phyloP scores from a whole-genome alignment of 2,797 vertebrate genomes.

The Sebastes goodei region DNA sequence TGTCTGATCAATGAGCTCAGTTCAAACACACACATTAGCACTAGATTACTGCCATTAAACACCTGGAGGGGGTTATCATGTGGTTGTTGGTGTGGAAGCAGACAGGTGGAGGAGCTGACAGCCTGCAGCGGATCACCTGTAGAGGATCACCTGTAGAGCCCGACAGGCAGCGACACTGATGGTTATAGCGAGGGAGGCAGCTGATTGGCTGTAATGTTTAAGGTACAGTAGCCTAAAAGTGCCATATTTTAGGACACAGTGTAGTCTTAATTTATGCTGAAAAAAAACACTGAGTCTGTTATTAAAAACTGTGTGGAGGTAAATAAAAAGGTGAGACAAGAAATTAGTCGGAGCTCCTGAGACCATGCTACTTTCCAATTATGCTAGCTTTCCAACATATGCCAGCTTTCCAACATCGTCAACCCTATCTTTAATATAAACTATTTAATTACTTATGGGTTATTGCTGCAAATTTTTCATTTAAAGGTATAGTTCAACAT shows the following conservation, averaged over 20 bases:
- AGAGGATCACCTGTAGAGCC: neutral
- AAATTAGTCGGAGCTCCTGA: no score
- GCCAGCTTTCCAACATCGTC: no score
- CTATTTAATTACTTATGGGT: no score
- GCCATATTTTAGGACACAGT: no score
- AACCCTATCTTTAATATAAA: no score
- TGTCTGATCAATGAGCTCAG: neutral
- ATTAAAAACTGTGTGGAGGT: neutral
- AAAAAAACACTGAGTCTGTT: neutral
- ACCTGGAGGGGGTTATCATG: neutral
- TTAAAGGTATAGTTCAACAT: no score
- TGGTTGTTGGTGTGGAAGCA: neutral
- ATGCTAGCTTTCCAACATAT: no score
- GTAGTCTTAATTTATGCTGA: no score
- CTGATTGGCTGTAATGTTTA: neutral
- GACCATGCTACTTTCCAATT: no score
- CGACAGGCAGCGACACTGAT: neutral
- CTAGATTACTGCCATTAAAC: neutral
- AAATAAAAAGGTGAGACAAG: neutral
- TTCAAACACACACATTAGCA: neutral
- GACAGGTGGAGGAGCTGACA: neutral
- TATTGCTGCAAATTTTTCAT: no score
- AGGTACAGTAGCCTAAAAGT: neutral
- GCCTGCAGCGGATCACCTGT: neutral
- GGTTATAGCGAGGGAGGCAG: neutral